Evolutionary conservation across 2,888 invertebrate species (phyloP).

Genomic region (Anorthoa munda): DNA sequence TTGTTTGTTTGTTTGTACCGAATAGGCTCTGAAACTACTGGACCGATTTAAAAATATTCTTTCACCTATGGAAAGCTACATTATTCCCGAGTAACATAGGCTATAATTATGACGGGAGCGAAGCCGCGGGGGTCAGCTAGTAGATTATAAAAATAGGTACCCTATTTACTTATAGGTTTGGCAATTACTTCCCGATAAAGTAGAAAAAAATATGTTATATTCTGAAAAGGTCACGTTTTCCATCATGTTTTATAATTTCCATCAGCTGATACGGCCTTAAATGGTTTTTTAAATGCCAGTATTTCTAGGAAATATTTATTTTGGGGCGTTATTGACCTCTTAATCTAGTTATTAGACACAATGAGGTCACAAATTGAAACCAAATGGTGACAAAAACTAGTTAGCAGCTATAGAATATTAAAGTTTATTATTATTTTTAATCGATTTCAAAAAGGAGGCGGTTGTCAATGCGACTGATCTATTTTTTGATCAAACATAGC

Average conservation of each 20-base stretch:
- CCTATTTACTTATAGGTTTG: neutral
- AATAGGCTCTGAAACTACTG: no score
- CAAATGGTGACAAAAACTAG: neutral
- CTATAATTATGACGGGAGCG: no score
- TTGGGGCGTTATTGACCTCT: conserved; percentile 15
- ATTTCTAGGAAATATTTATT: neutral
- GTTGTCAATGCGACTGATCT: no score
- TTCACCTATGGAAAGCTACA: no score
- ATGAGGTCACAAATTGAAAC: conserved; percentile 21
- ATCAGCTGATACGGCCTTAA: neutral
- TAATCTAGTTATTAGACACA: conserved; percentile 13
- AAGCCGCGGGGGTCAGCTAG: no score
- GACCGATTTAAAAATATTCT: no score
- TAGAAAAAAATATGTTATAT: neutral
- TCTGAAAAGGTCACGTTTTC: conserved; percentile 9
- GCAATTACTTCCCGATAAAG: conserved; percentile 8
- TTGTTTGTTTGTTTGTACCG: no score
- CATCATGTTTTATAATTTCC: conserved; percentile 7
- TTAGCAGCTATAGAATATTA: neutral
- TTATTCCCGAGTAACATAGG: no score
- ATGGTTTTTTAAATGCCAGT: conserved; percentile 9
- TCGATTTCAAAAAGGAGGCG: no score
- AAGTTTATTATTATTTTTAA: no score
- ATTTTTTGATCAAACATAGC: no score
- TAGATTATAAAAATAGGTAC: no score